Evolutionary conservation across 2,797 vertebrate species (phyloP).

Genomic region (Ambastaia sidthimunki): DNA sequence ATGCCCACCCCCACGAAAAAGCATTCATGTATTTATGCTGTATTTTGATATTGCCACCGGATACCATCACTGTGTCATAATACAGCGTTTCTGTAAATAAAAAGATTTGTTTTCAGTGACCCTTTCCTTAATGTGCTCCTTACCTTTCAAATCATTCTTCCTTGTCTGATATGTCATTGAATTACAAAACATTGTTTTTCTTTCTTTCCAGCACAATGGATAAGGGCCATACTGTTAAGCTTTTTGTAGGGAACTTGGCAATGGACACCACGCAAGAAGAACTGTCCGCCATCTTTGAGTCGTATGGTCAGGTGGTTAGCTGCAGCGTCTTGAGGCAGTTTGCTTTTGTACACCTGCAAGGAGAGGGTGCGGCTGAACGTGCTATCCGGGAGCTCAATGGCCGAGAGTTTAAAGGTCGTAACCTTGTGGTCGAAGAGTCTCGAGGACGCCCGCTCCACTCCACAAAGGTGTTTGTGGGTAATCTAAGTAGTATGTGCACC

Average conservation of each 20-base stretch:
- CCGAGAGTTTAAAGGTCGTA: constrained; percentile 89
- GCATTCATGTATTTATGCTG: too few relatives aligned
- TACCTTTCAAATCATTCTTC: background rate
- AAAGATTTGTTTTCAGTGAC: background rate
- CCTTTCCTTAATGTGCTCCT: too few relatives aligned
- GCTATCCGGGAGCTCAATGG: constrained; percentile 93
- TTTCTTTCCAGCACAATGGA: constrained; percentile 76
- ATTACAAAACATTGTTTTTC: background rate
- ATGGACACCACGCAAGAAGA: constrained; percentile 92
- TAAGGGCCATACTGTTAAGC: constrained; percentile 88
- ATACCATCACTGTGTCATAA: too few relatives aligned
- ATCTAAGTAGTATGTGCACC: constrained; percentile 93
- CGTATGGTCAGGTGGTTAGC: constrained; percentile 87
- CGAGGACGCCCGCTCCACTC: constrained; percentile 91
- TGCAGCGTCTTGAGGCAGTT: constrained; percentile 95
- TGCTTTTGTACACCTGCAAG: constrained; percentile 94
- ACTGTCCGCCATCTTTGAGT: constrained; percentile 88
- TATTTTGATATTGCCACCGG: too few relatives aligned
- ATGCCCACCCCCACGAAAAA: too few relatives aligned
- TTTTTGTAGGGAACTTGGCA: constrained; percentile 95
- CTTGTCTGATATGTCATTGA: background rate
- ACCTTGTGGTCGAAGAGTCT: constrained; percentile 93
- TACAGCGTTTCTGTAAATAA: too few relatives aligned
- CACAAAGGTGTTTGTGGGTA: constrained; percentile 97
- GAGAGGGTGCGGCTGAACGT: constrained; percentile 85